Evolutionary conservation across 2,888 invertebrate genomes (phyloP).

Genomic region (Rosalia funebris): DNA sequence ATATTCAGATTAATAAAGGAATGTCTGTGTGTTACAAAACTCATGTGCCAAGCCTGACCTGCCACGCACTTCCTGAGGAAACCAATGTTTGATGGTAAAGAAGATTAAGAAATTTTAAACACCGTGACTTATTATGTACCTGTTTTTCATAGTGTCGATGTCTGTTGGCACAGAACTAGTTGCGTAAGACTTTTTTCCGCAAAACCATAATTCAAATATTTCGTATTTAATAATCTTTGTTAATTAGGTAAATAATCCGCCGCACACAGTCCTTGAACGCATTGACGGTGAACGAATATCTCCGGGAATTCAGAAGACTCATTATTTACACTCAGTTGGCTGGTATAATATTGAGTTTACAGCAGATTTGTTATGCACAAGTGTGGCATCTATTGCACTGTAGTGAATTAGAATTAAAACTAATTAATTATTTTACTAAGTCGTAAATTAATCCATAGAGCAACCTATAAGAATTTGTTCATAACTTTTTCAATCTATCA

Average conservation of each 20-base stretch:
- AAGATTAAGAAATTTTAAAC: conserved; percentile 40
- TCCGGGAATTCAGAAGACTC: background rate
- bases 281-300: background rate
- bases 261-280: conserved; percentile 3
- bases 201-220: conserved; percentile 9
- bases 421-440: too few relatives aligned
- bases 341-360: too few relatives aligned
- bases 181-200: conserved; percentile 1
- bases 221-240: background rate
- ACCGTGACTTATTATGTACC: conserved; percentile 46
- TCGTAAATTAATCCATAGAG: too few relatives aligned
- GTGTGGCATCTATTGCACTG: too few relatives aligned
- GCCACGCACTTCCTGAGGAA: conserved; percentile 41
- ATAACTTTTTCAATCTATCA: too few relatives aligned
- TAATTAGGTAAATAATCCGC: conserved; percentile 14
- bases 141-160: conserved; percentile 1
- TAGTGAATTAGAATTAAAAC: too few relatives aligned
- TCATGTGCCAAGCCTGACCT: background rate
- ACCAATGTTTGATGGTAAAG: conserved; percentile 44
- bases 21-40: too few relatives aligned
- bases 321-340: conserved; percentile 3
- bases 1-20: too few relatives aligned
- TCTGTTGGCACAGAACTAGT: background rate
- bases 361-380: too few relatives aligned
- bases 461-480: too few relatives aligned